A percentile compares a stretch with the other conserved stretches of the same genome.
phyloP scores from a whole-genome alignment of 2,888 invertebrate genomes.

The Ceratothoa steindachneri region DNA sequence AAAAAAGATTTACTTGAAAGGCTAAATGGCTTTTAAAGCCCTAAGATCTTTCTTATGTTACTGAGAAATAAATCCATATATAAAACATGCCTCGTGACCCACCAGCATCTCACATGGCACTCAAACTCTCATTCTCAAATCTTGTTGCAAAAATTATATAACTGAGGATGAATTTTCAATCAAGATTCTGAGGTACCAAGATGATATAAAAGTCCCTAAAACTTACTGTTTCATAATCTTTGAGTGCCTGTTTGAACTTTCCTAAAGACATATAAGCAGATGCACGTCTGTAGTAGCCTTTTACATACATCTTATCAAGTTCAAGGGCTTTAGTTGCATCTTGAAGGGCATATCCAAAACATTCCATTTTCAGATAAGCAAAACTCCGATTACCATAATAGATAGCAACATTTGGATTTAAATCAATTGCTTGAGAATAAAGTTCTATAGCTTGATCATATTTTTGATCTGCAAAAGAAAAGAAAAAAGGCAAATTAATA shows the following conservation, averaged over 20 bases:
- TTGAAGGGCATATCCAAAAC: slow-evolving; percentile 85
- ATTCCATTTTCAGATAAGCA: slow-evolving; percentile 87
- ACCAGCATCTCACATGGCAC: too few species aligned
- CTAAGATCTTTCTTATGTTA: too few species aligned
- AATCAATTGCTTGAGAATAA: slow-evolving; percentile 77
- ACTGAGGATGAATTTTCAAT: too few species aligned
- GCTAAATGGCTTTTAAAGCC: too few species aligned
- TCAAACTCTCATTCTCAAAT: too few species aligned
- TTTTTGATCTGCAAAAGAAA: slow-evolving; percentile 70
- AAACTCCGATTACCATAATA: slow-evolving; percentile 94
- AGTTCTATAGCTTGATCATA: slow-evolving; percentile 84
- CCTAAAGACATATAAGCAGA: slow-evolving; percentile 96
- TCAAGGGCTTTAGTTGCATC: slow-evolving; percentile 91
- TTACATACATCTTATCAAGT: slow-evolving; percentile 81
- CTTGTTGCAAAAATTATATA: too few species aligned
- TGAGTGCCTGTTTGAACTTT: slow-evolving; percentile 91
- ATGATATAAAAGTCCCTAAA: too few species aligned
- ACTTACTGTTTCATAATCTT: slow-evolving; percentile 92
- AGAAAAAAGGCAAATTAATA: slow-evolving; percentile 5
- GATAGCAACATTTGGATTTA: slow-evolving; percentile 75
- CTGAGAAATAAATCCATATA: too few species aligned
- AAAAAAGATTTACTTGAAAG: too few species aligned
- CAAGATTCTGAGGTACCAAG: too few species aligned
- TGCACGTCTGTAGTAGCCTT: slow-evolving; percentile 95
- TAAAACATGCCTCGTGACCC: too few species aligned